Conservation (phyloP, 2,113 vertebrate species). For the Larimichthys crocea region DNA sequence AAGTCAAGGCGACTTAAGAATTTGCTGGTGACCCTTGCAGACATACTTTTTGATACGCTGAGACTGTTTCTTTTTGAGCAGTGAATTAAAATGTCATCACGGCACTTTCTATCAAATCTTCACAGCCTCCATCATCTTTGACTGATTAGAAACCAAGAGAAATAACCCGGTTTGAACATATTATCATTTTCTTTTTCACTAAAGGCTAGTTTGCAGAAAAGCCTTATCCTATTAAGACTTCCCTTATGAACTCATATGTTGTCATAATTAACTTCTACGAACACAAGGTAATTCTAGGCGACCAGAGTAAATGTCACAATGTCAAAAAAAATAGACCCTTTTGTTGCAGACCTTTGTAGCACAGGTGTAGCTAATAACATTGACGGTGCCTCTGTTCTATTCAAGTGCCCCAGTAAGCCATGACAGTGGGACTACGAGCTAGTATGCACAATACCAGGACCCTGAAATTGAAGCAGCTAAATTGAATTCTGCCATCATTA, state of each 20-base stretch:
- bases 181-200: neutral
- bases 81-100: neutral
- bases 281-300: neutral
- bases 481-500: neutral
- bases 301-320: neutral
- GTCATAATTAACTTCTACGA: neutral
- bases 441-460: conserved; percentile 1
- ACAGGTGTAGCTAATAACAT: conserved; percentile 8
- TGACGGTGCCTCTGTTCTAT: neutral
- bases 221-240: neutral
- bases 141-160: neutral
- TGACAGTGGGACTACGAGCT: conserved; percentile 11
- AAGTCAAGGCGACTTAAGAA: neutral
- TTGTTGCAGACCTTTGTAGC: neutral
- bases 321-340: neutral
- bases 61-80: neutral
- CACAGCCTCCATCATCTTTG: neutral
- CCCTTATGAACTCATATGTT: neutral
- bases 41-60: neutral
- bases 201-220: neutral
- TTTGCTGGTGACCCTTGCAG: neutral
- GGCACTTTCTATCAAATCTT: neutral
- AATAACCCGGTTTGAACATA: neutral
- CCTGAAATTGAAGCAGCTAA: neutral
- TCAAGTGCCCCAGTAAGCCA: neutral